Conservation (phyloP, 2,888 invertebrate genomes). For the Nemoura dubitans region DNA sequence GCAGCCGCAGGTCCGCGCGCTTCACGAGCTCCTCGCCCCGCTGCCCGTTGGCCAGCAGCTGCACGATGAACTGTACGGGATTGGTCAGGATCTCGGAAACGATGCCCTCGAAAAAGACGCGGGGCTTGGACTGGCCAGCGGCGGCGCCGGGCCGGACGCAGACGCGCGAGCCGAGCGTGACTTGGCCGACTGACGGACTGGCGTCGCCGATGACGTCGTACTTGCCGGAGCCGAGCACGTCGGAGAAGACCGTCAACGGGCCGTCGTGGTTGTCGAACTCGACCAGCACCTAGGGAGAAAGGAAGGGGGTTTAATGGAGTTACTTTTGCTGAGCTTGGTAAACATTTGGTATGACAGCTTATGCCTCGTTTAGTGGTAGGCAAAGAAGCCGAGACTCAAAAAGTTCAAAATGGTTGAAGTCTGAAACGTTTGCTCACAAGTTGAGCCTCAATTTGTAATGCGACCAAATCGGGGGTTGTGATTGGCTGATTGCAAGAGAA, state of each 20-base stretch:
- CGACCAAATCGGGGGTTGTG: no score
- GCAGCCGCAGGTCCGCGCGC: conserved; percentile 87
- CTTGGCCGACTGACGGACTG: conserved; percentile 85
- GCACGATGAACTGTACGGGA: conserved; percentile 75
- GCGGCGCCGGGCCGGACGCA: conserved; percentile 72
- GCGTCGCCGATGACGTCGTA: conserved; percentile 93
- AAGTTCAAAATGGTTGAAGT: no score
- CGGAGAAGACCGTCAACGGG: conserved; percentile 65
- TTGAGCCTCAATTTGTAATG: no score
- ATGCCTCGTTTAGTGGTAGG: no score
- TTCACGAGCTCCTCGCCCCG: conserved; percentile 75
- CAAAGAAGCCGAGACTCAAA: no score
- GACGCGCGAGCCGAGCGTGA: conserved; percentile 81
- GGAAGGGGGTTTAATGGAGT: neutral
- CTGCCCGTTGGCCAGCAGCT: conserved; percentile 64
- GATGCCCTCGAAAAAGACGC: conserved; percentile 85
- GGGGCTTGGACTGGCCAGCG: conserved; percentile 58
- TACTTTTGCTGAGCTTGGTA: no score
- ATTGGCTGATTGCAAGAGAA: no score
- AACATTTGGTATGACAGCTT: no score
- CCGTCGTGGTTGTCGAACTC: conserved; percentile 82
- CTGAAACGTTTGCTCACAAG: no score
- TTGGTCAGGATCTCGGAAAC: conserved; percentile 75
- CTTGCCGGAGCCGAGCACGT: conserved; percentile 81
- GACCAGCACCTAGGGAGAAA: conserved; percentile 66